A percentile compares a stretch with the other conserved stretches of the same genome.
phyloP scores from a whole-genome alignment of 2,888 invertebrate species.

The Coleophora flavipennella region DNA sequence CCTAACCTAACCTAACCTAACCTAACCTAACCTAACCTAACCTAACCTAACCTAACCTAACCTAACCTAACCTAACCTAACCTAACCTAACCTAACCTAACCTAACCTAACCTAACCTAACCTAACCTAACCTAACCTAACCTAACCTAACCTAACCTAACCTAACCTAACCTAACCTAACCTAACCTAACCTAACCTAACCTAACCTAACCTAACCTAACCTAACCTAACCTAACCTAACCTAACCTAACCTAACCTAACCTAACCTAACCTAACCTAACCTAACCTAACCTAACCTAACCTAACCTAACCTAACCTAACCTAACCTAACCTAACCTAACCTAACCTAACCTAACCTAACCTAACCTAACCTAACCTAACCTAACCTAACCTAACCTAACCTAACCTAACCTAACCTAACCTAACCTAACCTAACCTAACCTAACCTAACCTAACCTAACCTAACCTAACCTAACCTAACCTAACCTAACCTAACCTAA shows the following conservation, averaged over 20 bases:
- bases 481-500: no score
- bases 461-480: no score
- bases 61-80: constrained; percentile 10
- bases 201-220: constrained; percentile 9
- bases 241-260: constrained; percentile 9
- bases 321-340: constrained; percentile 5
- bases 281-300: constrained; percentile 9
- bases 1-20: constrained; percentile 7
- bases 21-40: constrained; percentile 4
- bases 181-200: constrained; percentile 14
- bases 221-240: constrained; percentile 9
- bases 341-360: constrained; percentile 6
- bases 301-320: constrained; percentile 4
- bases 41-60: constrained; percentile 10
- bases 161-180: constrained; percentile 13
- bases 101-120: constrained; percentile 11
- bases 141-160: constrained; percentile 8
- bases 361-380: constrained; percentile 9
- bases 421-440: background rate
- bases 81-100: constrained; percentile 12
- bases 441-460: no score
- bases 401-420: no score
- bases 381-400: no score
- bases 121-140: constrained; percentile 9
- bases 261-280: constrained; percentile 6